Evolutionary conservation across 2,888 invertebrate species (phyloP).

Genomic region (Ariolimax columbianus): DNA sequence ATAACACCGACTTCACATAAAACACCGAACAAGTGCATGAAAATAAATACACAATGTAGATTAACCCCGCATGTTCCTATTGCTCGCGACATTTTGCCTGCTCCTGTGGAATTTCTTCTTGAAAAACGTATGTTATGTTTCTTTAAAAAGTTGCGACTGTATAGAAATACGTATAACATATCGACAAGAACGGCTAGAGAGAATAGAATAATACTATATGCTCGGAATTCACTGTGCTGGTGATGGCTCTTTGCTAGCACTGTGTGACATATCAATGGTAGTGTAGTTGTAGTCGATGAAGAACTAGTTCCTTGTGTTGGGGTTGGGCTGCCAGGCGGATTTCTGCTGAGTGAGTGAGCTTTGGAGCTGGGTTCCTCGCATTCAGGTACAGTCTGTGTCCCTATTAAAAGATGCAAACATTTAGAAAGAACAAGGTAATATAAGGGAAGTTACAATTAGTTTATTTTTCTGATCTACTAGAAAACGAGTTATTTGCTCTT

Average conservation of each 20-base stretch:
- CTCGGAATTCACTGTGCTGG: not conserved
- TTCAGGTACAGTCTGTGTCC: too few relatives aligned
- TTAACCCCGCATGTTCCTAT: constrained; percentile 2
- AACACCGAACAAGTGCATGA: not conserved
- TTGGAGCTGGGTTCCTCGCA: too few relatives aligned
- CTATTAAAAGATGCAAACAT: too few relatives aligned
- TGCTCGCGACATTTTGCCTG: not conserved
- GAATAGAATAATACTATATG: not conserved
- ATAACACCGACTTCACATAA: not conserved
- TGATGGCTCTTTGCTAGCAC: not conserved
- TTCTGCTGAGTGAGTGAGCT: not conserved
- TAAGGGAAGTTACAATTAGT: too few relatives aligned
- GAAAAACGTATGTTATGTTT: not conserved
- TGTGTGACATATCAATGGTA: too few relatives aligned
- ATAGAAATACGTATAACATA: not conserved
- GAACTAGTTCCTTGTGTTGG: not conserved
- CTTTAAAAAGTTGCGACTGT: not conserved
- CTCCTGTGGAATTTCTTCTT: not conserved
- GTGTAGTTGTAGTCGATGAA: too few relatives aligned
- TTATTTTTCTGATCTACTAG: too few relatives aligned
- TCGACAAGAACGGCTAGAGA: not conserved
- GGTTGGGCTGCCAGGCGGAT: not conserved
- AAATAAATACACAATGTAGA: not conserved
- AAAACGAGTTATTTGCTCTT: too few relatives aligned
- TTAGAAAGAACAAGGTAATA: too few relatives aligned